phyloP scores from a whole-genome alignment of 2,888 invertebrate genomes.

The Synergus japonicus region DNA sequence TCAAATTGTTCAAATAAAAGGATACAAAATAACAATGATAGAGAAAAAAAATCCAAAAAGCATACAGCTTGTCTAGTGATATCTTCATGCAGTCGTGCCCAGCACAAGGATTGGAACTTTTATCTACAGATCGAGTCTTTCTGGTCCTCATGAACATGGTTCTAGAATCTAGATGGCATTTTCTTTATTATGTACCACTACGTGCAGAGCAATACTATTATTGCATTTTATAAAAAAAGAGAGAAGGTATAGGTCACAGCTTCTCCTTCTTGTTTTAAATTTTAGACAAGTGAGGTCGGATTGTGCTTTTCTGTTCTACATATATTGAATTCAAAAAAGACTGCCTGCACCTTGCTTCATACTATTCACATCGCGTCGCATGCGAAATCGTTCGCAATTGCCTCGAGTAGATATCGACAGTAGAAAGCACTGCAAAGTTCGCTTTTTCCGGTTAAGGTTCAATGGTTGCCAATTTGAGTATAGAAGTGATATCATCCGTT shows the following conservation, averaged over 20 bases:
- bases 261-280: neutral
- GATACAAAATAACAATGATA: too few species aligned
- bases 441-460: constrained; percentile 49
- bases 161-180: constrained; percentile 59
- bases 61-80: neutral
- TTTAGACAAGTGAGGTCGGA: neutral
- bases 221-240: constrained; percentile 58
- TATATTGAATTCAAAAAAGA: neutral
- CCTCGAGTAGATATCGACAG: constrained; percentile 52
- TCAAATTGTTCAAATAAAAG: too few species aligned
- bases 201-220: constrained; percentile 68
- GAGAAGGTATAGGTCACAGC: neutral
- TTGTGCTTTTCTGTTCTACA: constrained; percentile 15
- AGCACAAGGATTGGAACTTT: constrained; percentile 50
- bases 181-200: constrained; percentile 65
- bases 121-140: constrained; percentile 51
- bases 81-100: neutral
- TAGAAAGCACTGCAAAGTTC: constrained; percentile 42
- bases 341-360: constrained; percentile 41
- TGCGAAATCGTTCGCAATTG: constrained; percentile 52
- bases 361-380: constrained; percentile 51
- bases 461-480: constrained; percentile 37
- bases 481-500: constrained; percentile 29
- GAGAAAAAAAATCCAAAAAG: neutral
- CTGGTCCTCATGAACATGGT: neutral